Conservation (phyloP, 1,140 invertebrate genomes). For the Drosophila dunni region DNA sequence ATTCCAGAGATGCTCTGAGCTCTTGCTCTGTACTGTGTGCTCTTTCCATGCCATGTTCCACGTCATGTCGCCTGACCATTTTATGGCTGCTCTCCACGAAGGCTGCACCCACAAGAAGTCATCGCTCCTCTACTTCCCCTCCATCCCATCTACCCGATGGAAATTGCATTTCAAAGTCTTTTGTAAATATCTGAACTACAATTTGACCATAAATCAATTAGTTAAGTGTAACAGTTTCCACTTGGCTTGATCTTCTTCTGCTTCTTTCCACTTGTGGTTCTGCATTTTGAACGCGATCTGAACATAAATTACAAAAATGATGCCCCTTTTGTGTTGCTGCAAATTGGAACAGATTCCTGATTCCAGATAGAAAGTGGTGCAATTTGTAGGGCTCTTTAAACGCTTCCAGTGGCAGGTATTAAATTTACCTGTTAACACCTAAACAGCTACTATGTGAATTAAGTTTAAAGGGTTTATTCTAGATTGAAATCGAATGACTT, state of each 20-base stretch:
- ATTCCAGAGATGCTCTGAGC: conserved; percentile 39
- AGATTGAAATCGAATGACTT: conserved; percentile 18
- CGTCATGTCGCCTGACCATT: conserved; percentile 48
- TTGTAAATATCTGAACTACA: conserved; percentile 53
- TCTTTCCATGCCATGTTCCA: conserved; percentile 24
- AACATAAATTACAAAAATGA: conserved; percentile 65
- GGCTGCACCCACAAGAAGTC: conserved; percentile 54
- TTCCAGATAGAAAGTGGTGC: conserved; percentile 36
- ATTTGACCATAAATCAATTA: conserved; percentile 74
- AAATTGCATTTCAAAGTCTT: conserved; percentile 40
- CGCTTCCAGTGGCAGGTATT: not conserved
- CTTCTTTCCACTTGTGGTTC: conserved; percentile 7
- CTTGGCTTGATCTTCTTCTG: conserved; percentile 15
- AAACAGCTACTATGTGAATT: conserved; percentile 17
- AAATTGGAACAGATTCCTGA: conserved; percentile 53
- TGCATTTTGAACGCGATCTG: conserved; percentile 55
- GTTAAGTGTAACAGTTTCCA: conserved; percentile 63
- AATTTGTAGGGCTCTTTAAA: conserved; percentile 52
- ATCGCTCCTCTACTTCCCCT: not conserved
- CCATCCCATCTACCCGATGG: not conserved
- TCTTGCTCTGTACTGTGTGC: conserved; percentile 42
- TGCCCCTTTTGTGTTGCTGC: conserved; percentile 68
- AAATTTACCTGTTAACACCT: conserved; percentile 29
- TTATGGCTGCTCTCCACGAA: conserved; percentile 31
- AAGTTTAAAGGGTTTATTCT: not conserved